Percentiles rank a stretch among this genome's conserved stretches.
These are phyloP conservation scores for Corythucha ciliata DNA, from an alignment of 2,888 invertebrate species.

Conservation along the genomic window DNA sequence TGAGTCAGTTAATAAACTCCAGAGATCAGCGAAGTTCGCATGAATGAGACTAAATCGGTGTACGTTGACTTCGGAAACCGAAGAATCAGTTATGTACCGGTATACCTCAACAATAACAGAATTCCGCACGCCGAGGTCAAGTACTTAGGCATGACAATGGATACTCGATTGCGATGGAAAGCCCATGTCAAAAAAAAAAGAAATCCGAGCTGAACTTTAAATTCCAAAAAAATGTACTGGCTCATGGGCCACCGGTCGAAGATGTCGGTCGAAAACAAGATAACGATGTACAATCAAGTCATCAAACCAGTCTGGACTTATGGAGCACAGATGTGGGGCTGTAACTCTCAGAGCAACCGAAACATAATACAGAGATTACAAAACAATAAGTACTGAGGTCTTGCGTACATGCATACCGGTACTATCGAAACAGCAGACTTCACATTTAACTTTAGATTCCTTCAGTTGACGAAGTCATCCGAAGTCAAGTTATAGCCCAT, in stretches of 20 bases:
- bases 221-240: conserved; percentile 7
- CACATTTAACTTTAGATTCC: neutral
- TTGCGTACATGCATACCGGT: neutral
- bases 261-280: conserved; percentile 8
- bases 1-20: too few species aligned
- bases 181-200: conserved; percentile 8
- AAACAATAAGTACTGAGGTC: conserved; percentile 2
- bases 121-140: conserved; percentile 9
- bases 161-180: conserved; percentile 7
- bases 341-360: conserved; percentile 8
- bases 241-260: conserved; percentile 5
- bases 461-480: neutral
- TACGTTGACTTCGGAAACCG: conserved; percentile 7
- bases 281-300: conserved; percentile 12
- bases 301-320: conserved; percentile 5
- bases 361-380: conserved; percentile 8
- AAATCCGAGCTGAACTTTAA: neutral
- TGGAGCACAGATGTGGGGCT: conserved; percentile 2
- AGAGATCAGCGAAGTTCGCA: too few species aligned
- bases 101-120: neutral
- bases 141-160: conserved; percentile 1
- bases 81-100: conserved; percentile 1
- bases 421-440: conserved; percentile 2
- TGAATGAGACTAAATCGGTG: conserved; percentile 5
- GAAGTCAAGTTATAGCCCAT: neutral